A percentile compares a stretch with the other conserved stretches of the same genome.
Conservation (phyloP, 1,140 invertebrate genomes). For the Orius insidiosus region DNA sequence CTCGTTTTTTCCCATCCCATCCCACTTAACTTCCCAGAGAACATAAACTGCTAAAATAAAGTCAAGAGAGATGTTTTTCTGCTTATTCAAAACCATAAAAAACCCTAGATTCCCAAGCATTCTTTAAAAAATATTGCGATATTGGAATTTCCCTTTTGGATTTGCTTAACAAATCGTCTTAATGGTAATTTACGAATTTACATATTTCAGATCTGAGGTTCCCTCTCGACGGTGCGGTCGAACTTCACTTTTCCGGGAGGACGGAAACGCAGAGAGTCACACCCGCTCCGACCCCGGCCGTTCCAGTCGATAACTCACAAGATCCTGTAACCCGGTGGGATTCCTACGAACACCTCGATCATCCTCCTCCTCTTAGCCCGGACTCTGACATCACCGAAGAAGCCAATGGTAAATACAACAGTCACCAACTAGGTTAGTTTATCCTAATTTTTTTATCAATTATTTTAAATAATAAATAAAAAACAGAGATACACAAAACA, state of each 20-base stretch:
- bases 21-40: too few species aligned
- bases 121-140: neutral
- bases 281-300: conserved; percentile 52
- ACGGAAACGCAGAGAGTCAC: conserved; percentile 30
- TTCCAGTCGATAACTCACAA: conserved; percentile 40
- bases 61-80: too few species aligned
- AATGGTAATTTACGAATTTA: neutral
- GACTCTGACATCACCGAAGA: conserved; percentile 23
- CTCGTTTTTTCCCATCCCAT: too few species aligned
- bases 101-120: too few species aligned
- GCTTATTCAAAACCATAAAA: too few species aligned
- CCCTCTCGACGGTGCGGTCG: conserved; percentile 60
- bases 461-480: too few species aligned
- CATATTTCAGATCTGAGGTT: conserved; percentile 39
- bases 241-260: conserved; percentile 58
- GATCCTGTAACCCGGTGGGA: conserved; percentile 63
- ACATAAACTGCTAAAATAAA: too few species aligned
- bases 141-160: neutral
- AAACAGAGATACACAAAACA: too few species aligned
- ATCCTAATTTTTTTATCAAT: too few species aligned
- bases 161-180: neutral
- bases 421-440: too few species aligned
- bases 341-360: conserved; percentile 56
- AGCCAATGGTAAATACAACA: conserved; percentile 17
- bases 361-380: conserved; percentile 16